Percentiles rank a stretch among this genome's conserved stretches.
phyloP scores from a whole-genome alignment of 2,888 invertebrate species.

The Philonicus albiceps region DNA sequence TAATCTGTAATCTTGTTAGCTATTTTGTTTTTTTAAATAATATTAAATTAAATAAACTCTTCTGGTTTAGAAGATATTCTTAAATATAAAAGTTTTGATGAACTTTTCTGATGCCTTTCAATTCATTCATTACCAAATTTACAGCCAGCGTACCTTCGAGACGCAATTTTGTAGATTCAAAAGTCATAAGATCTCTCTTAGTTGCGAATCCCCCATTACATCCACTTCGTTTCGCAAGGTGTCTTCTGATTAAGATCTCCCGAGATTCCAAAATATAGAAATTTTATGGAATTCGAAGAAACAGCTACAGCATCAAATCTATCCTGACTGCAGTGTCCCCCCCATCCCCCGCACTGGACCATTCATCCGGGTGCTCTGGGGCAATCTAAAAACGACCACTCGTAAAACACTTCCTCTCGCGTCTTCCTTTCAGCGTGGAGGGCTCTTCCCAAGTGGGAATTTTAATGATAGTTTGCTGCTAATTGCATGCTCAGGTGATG shows the following conservation, averaged over 20 bases:
- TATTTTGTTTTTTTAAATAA: too few species aligned
- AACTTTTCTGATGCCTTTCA: not conserved
- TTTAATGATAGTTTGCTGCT: conserved; percentile 44
- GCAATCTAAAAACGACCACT: conserved; percentile 23
- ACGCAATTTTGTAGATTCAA: not conserved
- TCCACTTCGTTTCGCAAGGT: not conserved
- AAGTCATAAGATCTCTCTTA: not conserved
- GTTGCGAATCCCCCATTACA: not conserved
- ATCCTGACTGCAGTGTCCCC: not conserved
- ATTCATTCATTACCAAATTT: not conserved
- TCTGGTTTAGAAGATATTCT: not conserved
- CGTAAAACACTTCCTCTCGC: conserved; percentile 18
- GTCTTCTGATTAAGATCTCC: not conserved
- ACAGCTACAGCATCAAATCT: not conserved
- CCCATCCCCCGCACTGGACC: not conserved
- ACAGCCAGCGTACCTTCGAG: not conserved
- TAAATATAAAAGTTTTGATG: not conserved
- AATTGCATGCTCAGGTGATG: conserved; percentile 46
- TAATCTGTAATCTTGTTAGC: too few species aligned
- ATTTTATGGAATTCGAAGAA: not conserved
- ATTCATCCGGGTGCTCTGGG: not conserved
- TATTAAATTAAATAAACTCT: too few species aligned
- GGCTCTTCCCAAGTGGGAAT: conserved; percentile 25
- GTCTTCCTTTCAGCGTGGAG: conserved; percentile 2
- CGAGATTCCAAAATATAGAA: not conserved